phyloP scores from a whole-genome alignment of 1,140 invertebrate species.

The Rhyacophila brunnea region DNA sequence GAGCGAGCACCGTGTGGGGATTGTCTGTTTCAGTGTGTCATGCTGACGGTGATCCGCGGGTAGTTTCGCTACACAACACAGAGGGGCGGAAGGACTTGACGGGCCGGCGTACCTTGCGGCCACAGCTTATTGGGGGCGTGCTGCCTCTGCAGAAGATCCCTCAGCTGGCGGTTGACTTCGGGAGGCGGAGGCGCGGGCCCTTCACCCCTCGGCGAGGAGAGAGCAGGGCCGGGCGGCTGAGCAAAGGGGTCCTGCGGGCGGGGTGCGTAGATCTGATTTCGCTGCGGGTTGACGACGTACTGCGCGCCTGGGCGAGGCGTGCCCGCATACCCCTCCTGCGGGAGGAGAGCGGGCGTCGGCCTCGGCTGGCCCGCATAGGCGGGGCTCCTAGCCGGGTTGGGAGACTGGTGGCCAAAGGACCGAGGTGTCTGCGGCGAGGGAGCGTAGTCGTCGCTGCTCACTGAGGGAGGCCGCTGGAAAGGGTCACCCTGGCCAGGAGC shows the following conservation, averaged over 20 bases:
- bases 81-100: too few relatives aligned
- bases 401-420: slow-evolving; percentile 35
- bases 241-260: slow-evolving; percentile 27
- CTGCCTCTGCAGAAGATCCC: slow-evolving; percentile 79
- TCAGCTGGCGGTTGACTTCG: slow-evolving; percentile 68
- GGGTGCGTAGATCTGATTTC: slow-evolving; percentile 30
- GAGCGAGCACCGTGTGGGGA: too few relatives aligned
- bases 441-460: slow-evolving; percentile 41
- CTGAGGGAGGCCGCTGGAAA: slow-evolving; percentile 40
- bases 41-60: too few relatives aligned
- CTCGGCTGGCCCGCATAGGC: slow-evolving; percentile 22
- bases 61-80: too few relatives aligned
- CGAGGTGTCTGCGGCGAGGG: slow-evolving; percentile 47
- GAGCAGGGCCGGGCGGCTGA: slow-evolving; percentile 10
- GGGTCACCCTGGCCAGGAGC: slow-evolving; percentile 25
- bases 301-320: slow-evolving; percentile 49
- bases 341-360: slow-evolving; percentile 36
- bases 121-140: slow-evolving; percentile 53
- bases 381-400: slow-evolving; percentile 29
- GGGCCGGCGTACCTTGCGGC: slow-evolving; percentile 43
- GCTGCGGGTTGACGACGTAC: slow-evolving; percentile 19
- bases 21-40: too few relatives aligned
- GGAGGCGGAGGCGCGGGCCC: slow-evolving; percentile 39
- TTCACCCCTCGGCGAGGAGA: slow-evolving; percentile 38
- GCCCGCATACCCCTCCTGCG: slow-evolving; percentile 41